Evolutionary conservation across 2,797 vertebrate species (phyloP).

Genomic region (Schizothorax lantsangensis): DNA sequence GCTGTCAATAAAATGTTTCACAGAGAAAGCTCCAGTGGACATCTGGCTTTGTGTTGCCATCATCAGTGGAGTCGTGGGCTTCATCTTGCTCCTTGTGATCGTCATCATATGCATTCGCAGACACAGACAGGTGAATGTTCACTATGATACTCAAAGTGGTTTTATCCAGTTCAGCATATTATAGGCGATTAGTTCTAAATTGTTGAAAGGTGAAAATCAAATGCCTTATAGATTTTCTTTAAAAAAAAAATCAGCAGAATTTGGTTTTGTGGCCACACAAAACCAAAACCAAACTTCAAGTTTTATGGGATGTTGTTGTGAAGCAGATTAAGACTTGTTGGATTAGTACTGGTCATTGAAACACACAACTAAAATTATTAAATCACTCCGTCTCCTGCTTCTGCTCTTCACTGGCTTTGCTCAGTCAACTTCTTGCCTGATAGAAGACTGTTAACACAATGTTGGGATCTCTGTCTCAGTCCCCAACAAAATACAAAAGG

Average conservation of each 20-base stretch:
- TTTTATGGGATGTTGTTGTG: no score
- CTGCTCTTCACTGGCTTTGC: no score
- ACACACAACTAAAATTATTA: no score
- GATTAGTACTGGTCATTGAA: no score
- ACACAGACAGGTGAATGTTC: slow-evolving; percentile 68
- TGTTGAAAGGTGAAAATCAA: not conserved
- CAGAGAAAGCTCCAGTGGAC: slow-evolving; percentile 66
- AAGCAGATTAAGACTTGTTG: no score
- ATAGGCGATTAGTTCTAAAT: no score
- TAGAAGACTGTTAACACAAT: no score
- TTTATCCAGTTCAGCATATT: not conserved
- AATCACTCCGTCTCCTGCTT: no score
- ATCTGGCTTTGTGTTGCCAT: slow-evolving; percentile 72
- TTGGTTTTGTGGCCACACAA: no score
- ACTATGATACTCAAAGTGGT: not conserved
- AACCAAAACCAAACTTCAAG: no score
- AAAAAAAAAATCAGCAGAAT: no score
- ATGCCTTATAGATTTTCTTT: not conserved
- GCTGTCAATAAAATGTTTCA: slow-evolving; percentile 34
- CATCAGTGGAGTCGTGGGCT: slow-evolving; percentile 60
- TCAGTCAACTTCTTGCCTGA: no score
- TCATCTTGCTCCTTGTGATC: slow-evolving; percentile 70
- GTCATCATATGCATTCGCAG: slow-evolving; percentile 60
- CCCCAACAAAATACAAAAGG: slow-evolving; percentile 40
- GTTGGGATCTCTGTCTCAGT: slow-evolving; percentile 30